These are phyloP conservation scores for Incurvaria masculella DNA, from an alignment of 2,888 invertebrate species.

Conservation along the genomic window DNA sequence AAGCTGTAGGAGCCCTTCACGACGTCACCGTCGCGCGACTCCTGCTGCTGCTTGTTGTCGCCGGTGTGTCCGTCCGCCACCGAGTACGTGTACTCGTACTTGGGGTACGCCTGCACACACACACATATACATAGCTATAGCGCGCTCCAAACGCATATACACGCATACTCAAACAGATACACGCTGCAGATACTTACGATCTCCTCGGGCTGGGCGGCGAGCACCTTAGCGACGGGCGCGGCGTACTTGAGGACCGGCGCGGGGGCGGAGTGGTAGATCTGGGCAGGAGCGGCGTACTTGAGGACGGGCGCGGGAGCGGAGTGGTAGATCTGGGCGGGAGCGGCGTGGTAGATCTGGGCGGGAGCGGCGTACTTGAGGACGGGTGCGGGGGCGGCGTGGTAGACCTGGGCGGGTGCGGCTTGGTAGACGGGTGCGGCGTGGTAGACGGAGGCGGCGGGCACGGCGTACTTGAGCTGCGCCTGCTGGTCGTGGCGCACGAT, in stretches of 20 bases:
- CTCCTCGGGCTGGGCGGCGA: constrained; percentile 21
- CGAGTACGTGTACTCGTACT: constrained; percentile 52
- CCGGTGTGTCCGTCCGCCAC: constrained; percentile 56
- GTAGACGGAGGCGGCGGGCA: constrained; percentile 7
- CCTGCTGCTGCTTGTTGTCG: constrained; percentile 55
- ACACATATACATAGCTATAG: not conserved
- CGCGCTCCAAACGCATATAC: not conserved
- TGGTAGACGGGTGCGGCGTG: constrained; percentile 11
- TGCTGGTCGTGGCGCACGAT: constrained; percentile 37
- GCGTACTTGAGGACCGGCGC: constrained; percentile 18
- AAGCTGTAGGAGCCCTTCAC: constrained; percentile 55
- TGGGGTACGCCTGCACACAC: constrained; percentile 33
- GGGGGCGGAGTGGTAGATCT: constrained; percentile 21
- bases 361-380: constrained; percentile 21
- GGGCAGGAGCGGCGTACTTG: constrained; percentile 16
- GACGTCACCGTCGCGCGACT: constrained; percentile 50
- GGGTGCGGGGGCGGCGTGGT: constrained; percentile 20
- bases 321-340: constrained; percentile 18
- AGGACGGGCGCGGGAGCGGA: constrained; percentile 13
- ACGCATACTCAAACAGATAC: too few relatives aligned
- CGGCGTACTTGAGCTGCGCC: constrained; percentile 13
- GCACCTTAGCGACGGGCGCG: constrained; percentile 14
- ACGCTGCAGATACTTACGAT: not conserved
- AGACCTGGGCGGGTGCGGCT: constrained; percentile 18
- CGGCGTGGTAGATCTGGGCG: constrained; percentile 15